phyloP scores from a whole-genome alignment of 1,140 invertebrate genomes.

The Oreohelix idahoensis region DNA sequence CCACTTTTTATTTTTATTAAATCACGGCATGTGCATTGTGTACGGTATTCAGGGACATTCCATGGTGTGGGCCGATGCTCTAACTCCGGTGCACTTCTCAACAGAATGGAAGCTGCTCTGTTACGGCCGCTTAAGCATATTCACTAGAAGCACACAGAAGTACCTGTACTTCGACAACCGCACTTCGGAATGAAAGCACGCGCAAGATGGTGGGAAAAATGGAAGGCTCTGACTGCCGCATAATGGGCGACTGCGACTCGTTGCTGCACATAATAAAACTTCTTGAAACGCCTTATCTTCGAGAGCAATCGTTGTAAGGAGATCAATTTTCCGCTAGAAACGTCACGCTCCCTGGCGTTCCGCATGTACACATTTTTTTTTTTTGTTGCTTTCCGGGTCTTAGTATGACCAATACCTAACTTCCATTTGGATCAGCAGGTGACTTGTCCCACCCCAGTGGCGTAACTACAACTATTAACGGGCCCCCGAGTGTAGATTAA shows the following conservation, averaged over 20 bases:
- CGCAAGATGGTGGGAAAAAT: constrained; percentile 3
- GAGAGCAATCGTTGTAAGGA: constrained; percentile 16
- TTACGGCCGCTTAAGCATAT: not conserved
- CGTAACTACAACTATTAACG: no score
- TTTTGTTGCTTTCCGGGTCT: no score
- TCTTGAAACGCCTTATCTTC: constrained; percentile 13
- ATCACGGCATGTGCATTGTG: not conserved
- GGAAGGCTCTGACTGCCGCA: not conserved
- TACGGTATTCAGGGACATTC: not conserved
- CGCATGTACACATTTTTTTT: not conserved
- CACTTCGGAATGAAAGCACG: not conserved
- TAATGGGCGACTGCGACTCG: not conserved
- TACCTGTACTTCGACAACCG: not conserved
- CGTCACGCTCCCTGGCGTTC: not conserved
- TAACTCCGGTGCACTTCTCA: not conserved
- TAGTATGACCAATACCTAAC: not conserved
- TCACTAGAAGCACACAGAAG: not conserved
- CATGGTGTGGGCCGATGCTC: not conserved
- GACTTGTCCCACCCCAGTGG: no score
- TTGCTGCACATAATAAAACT: not conserved
- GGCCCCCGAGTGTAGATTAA: no score
- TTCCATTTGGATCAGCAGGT: no score
- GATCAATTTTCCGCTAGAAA: constrained; percentile 13
- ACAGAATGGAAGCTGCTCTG: not conserved
- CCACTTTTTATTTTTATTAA: not conserved